Base-by-base conservation (phyloP, 2,797 vertebrate genomes). In the Pristis pectinata region DNA sequence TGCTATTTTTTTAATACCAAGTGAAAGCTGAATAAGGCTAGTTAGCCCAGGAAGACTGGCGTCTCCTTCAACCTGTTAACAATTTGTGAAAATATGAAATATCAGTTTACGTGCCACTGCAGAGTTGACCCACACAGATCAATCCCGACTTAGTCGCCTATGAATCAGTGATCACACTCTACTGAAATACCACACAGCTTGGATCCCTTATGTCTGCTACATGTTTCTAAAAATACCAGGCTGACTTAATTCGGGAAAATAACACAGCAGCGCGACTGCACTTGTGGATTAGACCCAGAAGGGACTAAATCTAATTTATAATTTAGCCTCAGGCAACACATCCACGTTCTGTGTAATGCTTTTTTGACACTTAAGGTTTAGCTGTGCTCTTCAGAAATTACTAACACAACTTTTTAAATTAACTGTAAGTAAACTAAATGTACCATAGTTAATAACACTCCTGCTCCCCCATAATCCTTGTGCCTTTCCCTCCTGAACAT, bases 281-380 rank as follows among this genome's bases (percentile, higher is more conserved):
- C 53, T 87, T 59, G 53, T n/a, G 83, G 53, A 34, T 59, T 87
- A 87, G 30, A 17, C 53, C 83, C 83, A 59, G 83, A 87, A 15
- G 83, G 30, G 53, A 87, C 83, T 34, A 30, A 59, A 87, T 59
- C 83, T 87, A 59, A 87, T 56, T 87, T 87, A 87, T 87, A 87
- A 34, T 87, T 34, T n/a, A 87, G 83, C 53, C 30, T 87, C 83
- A 87, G 34, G 53, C 83, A n/a, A 59, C 53, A 59, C 53, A 87
- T 87, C 53, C 83, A 56, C 1, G 9, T 87, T 87, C 53, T 59
- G 27, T 11, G 34, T 4, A n/a, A 15, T 34, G 83, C 53, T 59
- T 59, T 72, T 59, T 59, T n/a, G 10, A n/a, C 53, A 59, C 53
- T 17, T 85, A 85, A 27, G 15, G 30, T 59, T 87, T 87, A 59